A percentile compares a stretch with the other conserved stretches of the same genome.
These are phyloP conservation scores for Platypus cylindrus DNA, from an alignment of 2,888 invertebrate genomes.

Conservation along the genomic window DNA sequence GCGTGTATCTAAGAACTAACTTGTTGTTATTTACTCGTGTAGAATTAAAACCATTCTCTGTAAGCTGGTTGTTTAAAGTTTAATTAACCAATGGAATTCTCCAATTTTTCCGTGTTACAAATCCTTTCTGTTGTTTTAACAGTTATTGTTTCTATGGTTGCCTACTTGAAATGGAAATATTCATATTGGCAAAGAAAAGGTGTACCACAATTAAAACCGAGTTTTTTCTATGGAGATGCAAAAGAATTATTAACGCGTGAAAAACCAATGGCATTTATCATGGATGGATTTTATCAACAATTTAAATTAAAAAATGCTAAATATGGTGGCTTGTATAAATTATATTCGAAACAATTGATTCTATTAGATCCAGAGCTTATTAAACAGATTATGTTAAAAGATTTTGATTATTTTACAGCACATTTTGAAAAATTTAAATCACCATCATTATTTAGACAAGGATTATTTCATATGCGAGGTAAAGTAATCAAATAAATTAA, in stretches of 20 bases:
- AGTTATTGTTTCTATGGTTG: too few relatives aligned
- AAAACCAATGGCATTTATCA: slow-evolving; percentile 2
- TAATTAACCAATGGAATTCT: too few relatives aligned
- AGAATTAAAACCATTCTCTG: too few relatives aligned
- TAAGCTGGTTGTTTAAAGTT: too few relatives aligned
- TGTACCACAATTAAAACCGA: slow-evolving; percentile 9
- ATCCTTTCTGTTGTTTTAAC: too few relatives aligned
- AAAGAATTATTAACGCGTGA: slow-evolving; percentile 2
- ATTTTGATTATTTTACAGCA: slow-evolving; percentile 38
- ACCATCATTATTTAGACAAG: slow-evolving; percentile 3
- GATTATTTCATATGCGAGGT: slow-evolving; percentile 7
- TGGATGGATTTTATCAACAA: slow-evolving; percentile 10
- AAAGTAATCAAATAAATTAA: too few relatives aligned
- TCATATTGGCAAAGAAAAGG: slow-evolving; percentile 15
- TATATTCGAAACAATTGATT: slow-evolving; percentile 27
- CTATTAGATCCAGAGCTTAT: slow-evolving; percentile 22
- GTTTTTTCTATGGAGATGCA: slow-evolving; percentile 8
- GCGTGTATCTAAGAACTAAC: too few relatives aligned
- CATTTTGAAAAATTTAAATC: slow-evolving; percentile 4
- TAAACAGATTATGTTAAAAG: slow-evolving; percentile 41
- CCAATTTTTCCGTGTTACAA: too few relatives aligned
- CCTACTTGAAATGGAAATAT: slow-evolving; percentile 10
- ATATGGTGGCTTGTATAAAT: slow-evolving; percentile 25
- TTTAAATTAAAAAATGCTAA: slow-evolving; percentile 12
- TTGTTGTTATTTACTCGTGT: too few relatives aligned